Percentiles rank a stretch among this genome's conserved stretches.
Evolutionary conservation across 2,113 vertebrate species (phyloP).

Genomic region (Thomomys bottae): DNA sequence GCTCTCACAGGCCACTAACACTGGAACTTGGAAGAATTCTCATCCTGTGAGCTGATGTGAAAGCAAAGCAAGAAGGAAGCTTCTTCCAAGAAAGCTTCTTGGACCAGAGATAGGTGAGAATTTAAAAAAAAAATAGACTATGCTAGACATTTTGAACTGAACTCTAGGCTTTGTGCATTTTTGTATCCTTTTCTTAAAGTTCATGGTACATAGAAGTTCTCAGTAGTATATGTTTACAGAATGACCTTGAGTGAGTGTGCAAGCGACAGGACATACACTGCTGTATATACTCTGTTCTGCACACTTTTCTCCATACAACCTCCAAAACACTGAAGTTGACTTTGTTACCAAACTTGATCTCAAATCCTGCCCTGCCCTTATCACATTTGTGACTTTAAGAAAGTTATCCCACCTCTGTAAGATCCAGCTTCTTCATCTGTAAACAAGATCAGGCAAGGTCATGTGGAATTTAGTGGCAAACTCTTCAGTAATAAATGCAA

Average conservation of each 20-base stretch:
- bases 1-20: neutral
- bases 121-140: neutral
- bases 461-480: conserved; percentile 32
- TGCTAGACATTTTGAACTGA: neutral
- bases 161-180: neutral
- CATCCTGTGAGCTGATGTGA: conserved; percentile 16
- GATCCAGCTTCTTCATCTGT: conserved; percentile 11
- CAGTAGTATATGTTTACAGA: neutral
- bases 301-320: neutral
- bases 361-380: conserved; percentile 22
- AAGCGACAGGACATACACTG: neutral
- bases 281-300: neutral
- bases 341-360: conserved; percentile 43
- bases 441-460: conserved; percentile 44
- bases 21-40: neutral
- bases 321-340: rapidly evolving
- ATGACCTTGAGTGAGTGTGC: neutral
- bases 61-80: neutral
- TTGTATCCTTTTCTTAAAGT: neutral
- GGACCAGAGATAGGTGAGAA: neutral
- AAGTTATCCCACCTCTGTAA: conserved; percentile 38
- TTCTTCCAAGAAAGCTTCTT: too few relatives aligned
- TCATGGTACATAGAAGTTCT: neutral
- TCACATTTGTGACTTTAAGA: conserved; percentile 33
- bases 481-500: neutral